Conservation (phyloP, 1,140 invertebrate genomes). For the Leptopilina clavipes region DNA sequence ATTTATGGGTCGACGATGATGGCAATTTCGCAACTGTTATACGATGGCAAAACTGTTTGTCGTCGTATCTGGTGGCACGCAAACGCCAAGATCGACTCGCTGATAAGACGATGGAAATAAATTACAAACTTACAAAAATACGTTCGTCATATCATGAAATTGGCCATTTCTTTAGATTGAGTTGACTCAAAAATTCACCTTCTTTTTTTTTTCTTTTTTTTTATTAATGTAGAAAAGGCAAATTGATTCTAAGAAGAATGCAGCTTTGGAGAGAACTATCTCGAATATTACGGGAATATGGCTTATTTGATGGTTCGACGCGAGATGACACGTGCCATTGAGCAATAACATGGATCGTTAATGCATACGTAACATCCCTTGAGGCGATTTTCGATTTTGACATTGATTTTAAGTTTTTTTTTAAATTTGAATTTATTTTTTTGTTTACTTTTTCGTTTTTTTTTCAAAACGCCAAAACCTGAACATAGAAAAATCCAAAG, state of each 20-base stretch:
- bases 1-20: constrained; percentile 66
- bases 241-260: not conserved
- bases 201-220: too few species aligned
- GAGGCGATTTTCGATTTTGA: not conserved
- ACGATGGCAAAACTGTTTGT: constrained; percentile 54
- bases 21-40: constrained; percentile 52
- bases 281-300: constrained; percentile 44
- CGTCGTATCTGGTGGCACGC: constrained; percentile 40
- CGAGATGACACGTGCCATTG: constrained; percentile 58
- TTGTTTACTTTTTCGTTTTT: too few species aligned
- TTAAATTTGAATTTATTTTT: too few species aligned
- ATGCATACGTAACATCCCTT: constrained; percentile 50
- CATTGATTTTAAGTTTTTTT: too few species aligned
- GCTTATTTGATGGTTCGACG: constrained; percentile 55
- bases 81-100: constrained; percentile 4
- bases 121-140: constrained; percentile 3
- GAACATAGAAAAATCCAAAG: too few species aligned
- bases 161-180: not conserved
- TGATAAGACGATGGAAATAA: constrained; percentile 26
- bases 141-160: not conserved
- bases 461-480: too few species aligned
- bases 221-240: not conserved
- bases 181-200: constrained; percentile 1
- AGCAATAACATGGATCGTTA: constrained; percentile 64
- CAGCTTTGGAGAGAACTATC: constrained; percentile 40